Evolutionary conservation across 2,888 invertebrate genomes (phyloP), one percentile per base, ranked within the genome.

Genomic region (Drosophila lacicola): DNA sequence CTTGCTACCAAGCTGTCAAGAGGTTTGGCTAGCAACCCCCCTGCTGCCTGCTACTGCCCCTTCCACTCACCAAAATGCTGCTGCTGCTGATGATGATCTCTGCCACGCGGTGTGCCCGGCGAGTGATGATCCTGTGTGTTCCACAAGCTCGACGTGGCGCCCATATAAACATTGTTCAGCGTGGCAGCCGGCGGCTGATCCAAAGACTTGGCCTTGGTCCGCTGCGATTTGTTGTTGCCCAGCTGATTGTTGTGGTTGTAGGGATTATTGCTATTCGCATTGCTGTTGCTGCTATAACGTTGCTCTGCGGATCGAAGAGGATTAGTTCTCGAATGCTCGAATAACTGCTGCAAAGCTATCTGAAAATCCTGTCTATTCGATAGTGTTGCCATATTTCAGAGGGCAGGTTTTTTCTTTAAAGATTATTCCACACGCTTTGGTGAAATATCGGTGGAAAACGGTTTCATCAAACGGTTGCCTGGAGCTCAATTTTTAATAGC

Each of bases 101-200:
- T 74, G 70, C 88, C 86, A 36, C 84, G 71, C 36, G 65, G 53
- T 8, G 66, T 74, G 44, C 76, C 51, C 45, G 70, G 56, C 45
- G 81, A 46, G 33, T 80, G 74, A 67, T 91, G 91, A 82, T 92
- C 92, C 75, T 91, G 91, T 36, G 91, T 89, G 74, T 92, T 92
- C 92, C 91, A 92, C 71, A 92, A 83, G 64, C 91, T 92, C 65
- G 92, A 91, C 55, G 92, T 92, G 62, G 91, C 91, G 8, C 92
- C 92, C 78, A 91, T 86, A 47, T 90, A 90, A 36, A 92, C 88
- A 66, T 92, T 92, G 78, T 92, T 92, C 67, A 90, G 63, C 9
- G 90, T 85, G 13, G 90, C 29, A 0, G 29, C 87, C 11, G 90
- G 80, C 36, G 90, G 72, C 51, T 89, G 82, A 65, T 91, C 91